Percentiles rank a stretch among this genome's conserved stretches.
Evolutionary conservation across 1,140 invertebrate species (phyloP).

Genomic region (Zaprionus nigranus): DNA sequence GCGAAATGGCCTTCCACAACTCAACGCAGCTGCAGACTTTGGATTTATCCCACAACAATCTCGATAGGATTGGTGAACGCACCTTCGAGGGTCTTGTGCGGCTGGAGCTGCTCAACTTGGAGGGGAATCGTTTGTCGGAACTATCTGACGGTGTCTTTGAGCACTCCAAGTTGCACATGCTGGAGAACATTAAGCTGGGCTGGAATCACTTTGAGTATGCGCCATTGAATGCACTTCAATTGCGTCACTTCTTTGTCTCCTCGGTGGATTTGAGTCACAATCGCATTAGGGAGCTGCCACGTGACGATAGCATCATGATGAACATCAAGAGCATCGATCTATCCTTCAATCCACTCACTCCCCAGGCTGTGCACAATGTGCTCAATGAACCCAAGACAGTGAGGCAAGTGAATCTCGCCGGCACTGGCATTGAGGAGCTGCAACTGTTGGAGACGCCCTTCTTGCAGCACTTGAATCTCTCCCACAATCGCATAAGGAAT

Average conservation of each 20-base stretch:
- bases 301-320: constrained; percentile 93
- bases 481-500: constrained; percentile 89
- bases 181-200: constrained; percentile 93
- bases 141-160: constrained; percentile 95
- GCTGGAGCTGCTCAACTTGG: constrained; percentile 90
- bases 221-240: constrained; percentile 91
- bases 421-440: constrained; percentile 89
- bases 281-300: constrained; percentile 90
- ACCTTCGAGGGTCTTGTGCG: constrained; percentile 93
- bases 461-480: constrained; percentile 92
- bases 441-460: constrained; percentile 94
- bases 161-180: constrained; percentile 89
- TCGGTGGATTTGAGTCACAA: constrained; percentile 92
- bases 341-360: constrained; percentile 92
- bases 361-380: constrained; percentile 90
- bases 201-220: constrained; percentile 91
- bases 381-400: constrained; percentile 95
- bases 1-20: constrained; percentile 95
- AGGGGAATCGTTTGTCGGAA: constrained; percentile 89
- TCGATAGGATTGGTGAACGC: constrained; percentile 91
- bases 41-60: constrained; percentile 90
- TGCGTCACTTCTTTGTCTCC: constrained; percentile 92
- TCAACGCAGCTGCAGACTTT: constrained; percentile 93
- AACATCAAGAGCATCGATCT: constrained; percentile 95
- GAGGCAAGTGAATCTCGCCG: constrained; percentile 91